Evolutionary conservation across 2,888 invertebrate species (phyloP).

Genomic region (Muschampia plurimacula): DNA sequence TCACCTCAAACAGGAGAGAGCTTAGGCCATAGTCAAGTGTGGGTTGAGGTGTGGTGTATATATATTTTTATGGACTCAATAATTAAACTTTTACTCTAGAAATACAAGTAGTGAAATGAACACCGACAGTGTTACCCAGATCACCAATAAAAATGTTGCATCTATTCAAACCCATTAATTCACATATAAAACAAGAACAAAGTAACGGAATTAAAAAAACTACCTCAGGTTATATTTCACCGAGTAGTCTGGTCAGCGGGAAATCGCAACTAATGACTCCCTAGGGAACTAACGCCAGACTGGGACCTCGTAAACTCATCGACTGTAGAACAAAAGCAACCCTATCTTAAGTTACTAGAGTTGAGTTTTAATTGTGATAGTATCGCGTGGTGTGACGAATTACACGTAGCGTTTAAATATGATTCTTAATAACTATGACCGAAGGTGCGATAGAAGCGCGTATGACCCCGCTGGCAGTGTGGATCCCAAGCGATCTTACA

Average conservation of each 20-base stretch:
- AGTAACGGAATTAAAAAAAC: slow-evolving; percentile 19
- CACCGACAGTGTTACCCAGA: too few relatives aligned
- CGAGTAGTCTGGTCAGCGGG: slow-evolving; percentile 30
- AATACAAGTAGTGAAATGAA: too few relatives aligned
- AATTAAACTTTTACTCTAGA: too few relatives aligned
- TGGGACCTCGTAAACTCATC: neutral
- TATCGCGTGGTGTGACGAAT: neutral
- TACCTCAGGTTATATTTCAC: slow-evolving; percentile 31
- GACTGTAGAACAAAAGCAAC: neutral
- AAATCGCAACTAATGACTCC: slow-evolving; percentile 34
- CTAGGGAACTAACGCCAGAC: slow-evolving; percentile 1
- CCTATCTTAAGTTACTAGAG: neutral
- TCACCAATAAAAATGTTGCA: neutral
- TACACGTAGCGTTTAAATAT: too few relatives aligned
- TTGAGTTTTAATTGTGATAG: neutral
- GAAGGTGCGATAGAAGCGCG: too few relatives aligned
- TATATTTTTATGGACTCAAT: too few relatives aligned
- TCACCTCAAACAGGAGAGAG: too few relatives aligned
- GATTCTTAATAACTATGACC: too few relatives aligned
- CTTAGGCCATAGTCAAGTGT: too few relatives aligned
- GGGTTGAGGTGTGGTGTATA: too few relatives aligned
- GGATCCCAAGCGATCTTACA: too few relatives aligned
- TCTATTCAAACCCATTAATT: slow-evolving; percentile 1
- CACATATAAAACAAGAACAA: slow-evolving; percentile 14
- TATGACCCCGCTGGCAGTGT: too few relatives aligned